A percentile compares a stretch with the other conserved stretches of the same genome.
These are phyloP conservation scores for Limanda limanda DNA, from an alignment of 2,113 vertebrate genomes.

Conservation along the genomic window DNA sequence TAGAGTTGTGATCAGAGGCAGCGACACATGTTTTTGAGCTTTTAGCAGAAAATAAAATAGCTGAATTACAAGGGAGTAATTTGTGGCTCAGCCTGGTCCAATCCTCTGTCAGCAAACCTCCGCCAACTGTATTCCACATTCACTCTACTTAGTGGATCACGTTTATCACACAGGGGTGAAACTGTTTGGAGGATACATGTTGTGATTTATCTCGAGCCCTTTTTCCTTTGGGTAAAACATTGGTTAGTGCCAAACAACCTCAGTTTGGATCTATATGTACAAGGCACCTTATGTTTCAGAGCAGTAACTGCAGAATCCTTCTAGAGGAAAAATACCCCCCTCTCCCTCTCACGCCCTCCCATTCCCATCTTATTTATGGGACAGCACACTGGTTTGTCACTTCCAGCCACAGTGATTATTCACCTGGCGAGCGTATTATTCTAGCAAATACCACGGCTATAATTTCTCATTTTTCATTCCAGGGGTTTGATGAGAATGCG, in stretches of 20 bases:
- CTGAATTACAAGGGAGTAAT: conserved; percentile 16
- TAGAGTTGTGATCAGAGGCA: background rate
- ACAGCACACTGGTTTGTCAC: conserved; percentile 65
- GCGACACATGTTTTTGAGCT: conserved; percentile 9
- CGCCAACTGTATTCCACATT: conserved; percentile 20
- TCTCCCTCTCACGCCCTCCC: conserved; percentile 2
- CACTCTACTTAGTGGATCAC: conserved; percentile 39
- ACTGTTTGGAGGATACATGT: conserved; percentile 40
- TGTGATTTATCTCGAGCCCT: conserved; percentile 50
- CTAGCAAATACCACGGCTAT: conserved; percentile 67
- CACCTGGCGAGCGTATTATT: conserved; percentile 75
- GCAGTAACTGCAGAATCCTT: conserved; percentile 49
- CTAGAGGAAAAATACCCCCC: conserved; percentile 57
- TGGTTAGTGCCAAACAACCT: conserved; percentile 30
- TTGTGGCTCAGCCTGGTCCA: conserved; percentile 16
- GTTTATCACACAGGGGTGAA: conserved; percentile 46
- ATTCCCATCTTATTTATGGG: conserved; percentile 70
- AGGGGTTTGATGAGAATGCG: conserved; percentile 70
- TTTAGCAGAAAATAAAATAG: background rate
- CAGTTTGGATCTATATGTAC: conserved; percentile 50
- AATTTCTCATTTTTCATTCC: conserved; percentile 70
- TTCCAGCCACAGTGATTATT: conserved; percentile 73
- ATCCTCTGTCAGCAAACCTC: conserved; percentile 5
- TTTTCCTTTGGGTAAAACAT: conserved; percentile 34
- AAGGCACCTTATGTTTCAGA: conserved; percentile 51